Evolutionary conservation across 2,888 invertebrate species (phyloP), one percentile per base, ranked within the genome.

Genomic region (Meiosimyza decipiens): DNA sequence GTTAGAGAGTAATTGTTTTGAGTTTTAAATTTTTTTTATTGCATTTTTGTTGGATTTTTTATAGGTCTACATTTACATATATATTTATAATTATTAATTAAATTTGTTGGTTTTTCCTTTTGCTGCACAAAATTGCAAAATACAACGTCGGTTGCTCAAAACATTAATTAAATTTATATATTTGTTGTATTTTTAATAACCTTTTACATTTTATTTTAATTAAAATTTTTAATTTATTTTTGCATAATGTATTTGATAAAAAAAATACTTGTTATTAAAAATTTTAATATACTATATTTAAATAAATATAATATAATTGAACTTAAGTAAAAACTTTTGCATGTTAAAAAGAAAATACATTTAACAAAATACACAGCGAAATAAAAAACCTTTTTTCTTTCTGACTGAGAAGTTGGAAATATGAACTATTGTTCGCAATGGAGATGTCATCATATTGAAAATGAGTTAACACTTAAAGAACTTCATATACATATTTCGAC

Each of bases 161-260:
- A 69, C 33, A 60, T 52, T 69, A 69, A 69, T 28, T 50, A 54
- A 67, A 67, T 55, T 55, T 55, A 54, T 18, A 55, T 54, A 67
- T 33, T 55, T 67, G 60, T 50, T 66, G 50, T 66, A 9, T 60
- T 49, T 60, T 69, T 13, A 22, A 62, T 69, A 40, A 69, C 60
- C 69, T 69, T 69, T 62, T 69, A 62, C 16, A 69, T 69, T 69
- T 62, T 69, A 69, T 47, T 55, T 68, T 62, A 50, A 50, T 50
- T 18, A 52, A 52, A 16, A 69, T 52, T 62, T 64, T n/a, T 63
- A 47, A 13, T 47, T 52, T 65, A 49, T 22, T 51, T 68, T 68
- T 55, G 59, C 68, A 50, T 28, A 28, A 22, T 55, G 57, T 40
- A 52, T 69, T 55, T 69, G 55, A 33, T 50, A 13, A 51, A 22